A percentile compares a stretch with the other conserved stretches of the same genome.
Conservation (phyloP, 1,140 invertebrate genomes). For the Spodoptera frugiperda region DNA sequence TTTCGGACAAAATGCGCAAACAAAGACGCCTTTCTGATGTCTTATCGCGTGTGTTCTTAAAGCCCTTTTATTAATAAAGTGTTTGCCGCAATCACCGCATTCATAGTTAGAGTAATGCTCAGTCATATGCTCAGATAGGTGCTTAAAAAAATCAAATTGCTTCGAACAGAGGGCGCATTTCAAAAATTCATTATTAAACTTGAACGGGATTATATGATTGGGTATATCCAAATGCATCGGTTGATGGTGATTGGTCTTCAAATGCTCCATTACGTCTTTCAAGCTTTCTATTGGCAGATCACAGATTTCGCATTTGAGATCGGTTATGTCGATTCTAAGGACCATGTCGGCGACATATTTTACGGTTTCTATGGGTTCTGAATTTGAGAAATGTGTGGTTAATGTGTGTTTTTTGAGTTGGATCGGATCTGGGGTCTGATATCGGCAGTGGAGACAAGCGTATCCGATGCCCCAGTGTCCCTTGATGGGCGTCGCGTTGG, state of each 20-base stretch:
- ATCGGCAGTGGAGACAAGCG: conserved; percentile 41
- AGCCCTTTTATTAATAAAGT: conserved; percentile 8
- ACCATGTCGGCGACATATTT: neutral
- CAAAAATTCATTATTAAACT: conserved; percentile 39
- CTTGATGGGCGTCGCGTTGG: conserved; percentile 44
- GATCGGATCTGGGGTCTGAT: neutral
- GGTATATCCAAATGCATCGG: neutral
- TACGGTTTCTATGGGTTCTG: neutral
- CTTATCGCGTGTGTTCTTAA: neutral
- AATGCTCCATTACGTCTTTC: conserved; percentile 13
- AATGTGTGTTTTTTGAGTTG: conserved; percentile 38
- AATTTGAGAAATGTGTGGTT: conserved; percentile 6
- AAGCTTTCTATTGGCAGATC: conserved; percentile 23
- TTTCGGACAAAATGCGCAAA: conserved; percentile 25
- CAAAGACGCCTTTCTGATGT: conserved; percentile 6
- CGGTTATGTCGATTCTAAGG: conserved; percentile 46
- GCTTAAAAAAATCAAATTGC: conserved; percentile 45
- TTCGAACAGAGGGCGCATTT: conserved; percentile 39
- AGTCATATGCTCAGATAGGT: conserved; percentile 52
- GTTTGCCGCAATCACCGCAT: conserved; percentile 54
- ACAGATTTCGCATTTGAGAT: conserved; percentile 44
- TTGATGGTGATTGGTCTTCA: conserved; percentile 1
- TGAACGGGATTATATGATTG: conserved; percentile 41
- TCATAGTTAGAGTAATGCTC: conserved; percentile 56
- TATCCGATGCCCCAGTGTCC: conserved; percentile 25